Percentiles rank a stretch among this genome's conserved stretches.
Evolutionary conservation across 2,113 vertebrate species (phyloP).

Genomic region (Sterna hirundo): DNA sequence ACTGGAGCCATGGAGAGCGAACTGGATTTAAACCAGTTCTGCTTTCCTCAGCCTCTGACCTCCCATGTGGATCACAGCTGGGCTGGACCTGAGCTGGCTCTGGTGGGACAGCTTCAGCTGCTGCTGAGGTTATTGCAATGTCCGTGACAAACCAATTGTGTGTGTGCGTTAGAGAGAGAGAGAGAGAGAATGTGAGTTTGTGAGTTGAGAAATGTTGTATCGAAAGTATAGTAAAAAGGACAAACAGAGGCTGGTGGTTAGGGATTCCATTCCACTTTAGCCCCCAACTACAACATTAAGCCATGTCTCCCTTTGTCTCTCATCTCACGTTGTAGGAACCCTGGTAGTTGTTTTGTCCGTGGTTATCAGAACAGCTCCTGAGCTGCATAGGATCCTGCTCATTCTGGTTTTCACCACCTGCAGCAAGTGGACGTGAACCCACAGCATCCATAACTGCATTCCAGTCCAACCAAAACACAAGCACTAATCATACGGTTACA

Average conservation of each 20-base stretch:
- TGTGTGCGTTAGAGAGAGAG: neutral
- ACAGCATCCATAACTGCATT: slow-evolving; percentile 48
- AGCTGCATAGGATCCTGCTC: neutral
- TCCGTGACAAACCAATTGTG: neutral
- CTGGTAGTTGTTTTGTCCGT: neutral
- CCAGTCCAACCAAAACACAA: slow-evolving; percentile 46
- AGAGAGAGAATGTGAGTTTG: neutral
- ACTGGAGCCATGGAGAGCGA: neutral
- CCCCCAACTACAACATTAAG: neutral
- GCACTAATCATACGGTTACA: slow-evolving; percentile 16
- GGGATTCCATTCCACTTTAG: neutral
- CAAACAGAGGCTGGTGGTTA: neutral
- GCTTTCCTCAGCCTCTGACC: neutral
- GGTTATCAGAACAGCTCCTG: neutral
- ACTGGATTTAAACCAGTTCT: slow-evolving; percentile 5
- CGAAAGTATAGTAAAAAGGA: neutral
- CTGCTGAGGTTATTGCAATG: neutral
- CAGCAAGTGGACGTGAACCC: slow-evolving; percentile 15
- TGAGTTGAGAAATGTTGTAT: neutral
- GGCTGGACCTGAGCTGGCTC: neutral
- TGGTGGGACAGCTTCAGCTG: neutral
- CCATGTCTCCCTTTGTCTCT: neutral
- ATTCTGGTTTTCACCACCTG: slow-evolving; percentile 53
- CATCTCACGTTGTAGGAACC: neutral
- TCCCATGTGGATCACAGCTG: neutral